Evolutionary conservation across 2,113 vertebrate genomes (phyloP), one percentile per base, ranked within the genome.

Genomic region (Elaphurus davidianus): DNA sequence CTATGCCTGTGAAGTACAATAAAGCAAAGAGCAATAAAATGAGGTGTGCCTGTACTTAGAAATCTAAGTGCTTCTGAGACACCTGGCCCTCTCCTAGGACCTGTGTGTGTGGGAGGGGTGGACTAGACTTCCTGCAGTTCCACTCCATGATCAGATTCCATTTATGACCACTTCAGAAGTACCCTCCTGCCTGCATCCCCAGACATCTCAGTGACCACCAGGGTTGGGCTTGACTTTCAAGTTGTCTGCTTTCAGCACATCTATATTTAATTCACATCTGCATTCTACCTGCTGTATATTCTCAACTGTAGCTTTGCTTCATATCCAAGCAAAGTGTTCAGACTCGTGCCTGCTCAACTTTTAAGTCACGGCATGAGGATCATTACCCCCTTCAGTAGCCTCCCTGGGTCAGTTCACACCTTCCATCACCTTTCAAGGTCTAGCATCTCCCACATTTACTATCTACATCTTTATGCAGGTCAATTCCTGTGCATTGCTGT

Each of bases 261-360:
- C 81, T 78, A 27, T 50, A 30, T 64, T 81, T 62, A 54, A 40
- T 40, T 81, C 60, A 54, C 54, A 43, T 45, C 67, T 52, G 47
- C 40, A 2, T 54, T 47, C 59, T 17, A 1, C 45, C 27, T 19
- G 87, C 36, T 11, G 21, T 19, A 1, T 7, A 27, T n/a, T 67
- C 64, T 54, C 28, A 6, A 4, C 13, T 1, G 14, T 11, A 50
- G 74, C n/a, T 84, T 87, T 84, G 59, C 27, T 50, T 57, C 54
- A 33, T 23, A 23, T 19, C 33, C 67, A 15, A 0, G 21, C 27
- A 62, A 52, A 33, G 2, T 71, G 33, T n/a, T 81, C 23, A 55
- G 95, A 17, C n/a, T 64, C 60, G 50, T 59, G 33, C 50, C 60
- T 64, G 88, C 54, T 90, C 87, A 5, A 43, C 84, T 90, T 74